Conservation (phyloP, 2,113 vertebrate genomes). For the Gymnocephalus cernua region DNA sequence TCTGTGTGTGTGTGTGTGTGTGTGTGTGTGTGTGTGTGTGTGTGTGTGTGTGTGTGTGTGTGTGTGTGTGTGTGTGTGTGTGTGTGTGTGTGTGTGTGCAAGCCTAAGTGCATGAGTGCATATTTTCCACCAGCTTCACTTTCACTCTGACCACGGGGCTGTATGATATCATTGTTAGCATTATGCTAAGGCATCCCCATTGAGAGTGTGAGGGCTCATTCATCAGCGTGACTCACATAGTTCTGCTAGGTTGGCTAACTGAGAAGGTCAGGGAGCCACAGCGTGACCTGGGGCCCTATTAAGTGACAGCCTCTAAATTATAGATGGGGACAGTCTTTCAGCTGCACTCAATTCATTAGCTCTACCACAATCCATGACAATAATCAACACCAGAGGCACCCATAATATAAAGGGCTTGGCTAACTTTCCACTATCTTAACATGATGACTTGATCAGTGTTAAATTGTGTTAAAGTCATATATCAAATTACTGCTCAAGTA, state of each 20-base stretch:
- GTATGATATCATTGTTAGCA: slow-evolving; percentile 35
- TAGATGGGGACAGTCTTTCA: slow-evolving; percentile 66
- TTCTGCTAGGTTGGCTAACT: slow-evolving; percentile 33
- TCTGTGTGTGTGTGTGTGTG: too few species aligned
- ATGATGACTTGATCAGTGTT: slow-evolving; percentile 18
- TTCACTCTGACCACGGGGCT: slow-evolving; percentile 30
- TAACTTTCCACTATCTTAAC: slow-evolving; percentile 40
- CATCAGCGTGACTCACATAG: slow-evolving; percentile 2
- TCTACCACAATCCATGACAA: slow-evolving; percentile 40
- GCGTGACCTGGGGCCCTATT: slow-evolving; percentile 56
- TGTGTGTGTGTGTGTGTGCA: background rate
- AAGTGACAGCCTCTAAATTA: slow-evolving; percentile 72
- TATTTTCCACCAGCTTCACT: slow-evolving; percentile 50
- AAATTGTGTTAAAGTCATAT: slow-evolving; percentile 9
- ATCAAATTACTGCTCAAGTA: slow-evolving; percentile 6
- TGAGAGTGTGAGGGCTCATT: slow-evolving; percentile 1
- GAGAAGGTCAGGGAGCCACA: slow-evolving; percentile 69
- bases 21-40: background rate
- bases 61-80: background rate
- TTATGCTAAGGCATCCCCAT: slow-evolving; percentile 22
- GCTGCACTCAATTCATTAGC: slow-evolving; percentile 64
- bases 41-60: background rate
- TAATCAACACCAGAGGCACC: slow-evolving; percentile 15
- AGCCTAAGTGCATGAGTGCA: background rate
- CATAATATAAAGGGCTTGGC: slow-evolving; percentile 1